Conservation (phyloP, 2,888 invertebrate species). For the Colletes collaris region DNA sequence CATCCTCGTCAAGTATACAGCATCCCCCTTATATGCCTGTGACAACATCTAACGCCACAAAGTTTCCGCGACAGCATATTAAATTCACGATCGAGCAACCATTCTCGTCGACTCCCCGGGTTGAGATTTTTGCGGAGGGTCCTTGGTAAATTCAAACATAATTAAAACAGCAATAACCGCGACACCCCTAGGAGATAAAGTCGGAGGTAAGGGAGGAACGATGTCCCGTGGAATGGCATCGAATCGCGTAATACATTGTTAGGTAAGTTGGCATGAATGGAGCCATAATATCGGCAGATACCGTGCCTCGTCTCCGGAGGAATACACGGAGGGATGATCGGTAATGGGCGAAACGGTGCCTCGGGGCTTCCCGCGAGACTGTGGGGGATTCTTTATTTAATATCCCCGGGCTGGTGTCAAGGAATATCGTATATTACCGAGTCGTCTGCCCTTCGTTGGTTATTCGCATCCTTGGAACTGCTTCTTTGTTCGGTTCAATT, state of each 20-base stretch:
- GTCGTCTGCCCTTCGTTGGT: slow-evolving; percentile 50
- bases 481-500: slow-evolving; percentile 48
- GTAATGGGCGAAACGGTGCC: slow-evolving; percentile 70
- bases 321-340: slow-evolving; percentile 67
- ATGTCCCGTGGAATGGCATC: slow-evolving; percentile 35
- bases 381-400: slow-evolving; percentile 78
- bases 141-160: slow-evolving; percentile 61
- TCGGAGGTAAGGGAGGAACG: slow-evolving; percentile 15
- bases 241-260: slow-evolving; percentile 65
- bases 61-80: no score
- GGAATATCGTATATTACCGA: slow-evolving; percentile 71
- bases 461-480: slow-evolving; percentile 57
- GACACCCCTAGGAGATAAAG: slow-evolving; percentile 38
- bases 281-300: slow-evolving; percentile 69
- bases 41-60: no score
- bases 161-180: slow-evolving; percentile 70
- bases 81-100: no score
- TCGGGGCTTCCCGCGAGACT: slow-evolving; percentile 72
- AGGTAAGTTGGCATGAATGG: slow-evolving; percentile 77
- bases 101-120: no score
- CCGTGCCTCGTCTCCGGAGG: slow-evolving; percentile 62
- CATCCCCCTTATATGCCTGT: no score
- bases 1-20: no score
- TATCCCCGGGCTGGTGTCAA: slow-evolving; percentile 79
- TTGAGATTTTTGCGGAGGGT: slow-evolving; percentile 42